A percentile compares a stretch with the other conserved stretches of the same genome.
phyloP scores from a whole-genome alignment of 2,113 vertebrate genomes.

The Ornithorhynchus anatinus region DNA sequence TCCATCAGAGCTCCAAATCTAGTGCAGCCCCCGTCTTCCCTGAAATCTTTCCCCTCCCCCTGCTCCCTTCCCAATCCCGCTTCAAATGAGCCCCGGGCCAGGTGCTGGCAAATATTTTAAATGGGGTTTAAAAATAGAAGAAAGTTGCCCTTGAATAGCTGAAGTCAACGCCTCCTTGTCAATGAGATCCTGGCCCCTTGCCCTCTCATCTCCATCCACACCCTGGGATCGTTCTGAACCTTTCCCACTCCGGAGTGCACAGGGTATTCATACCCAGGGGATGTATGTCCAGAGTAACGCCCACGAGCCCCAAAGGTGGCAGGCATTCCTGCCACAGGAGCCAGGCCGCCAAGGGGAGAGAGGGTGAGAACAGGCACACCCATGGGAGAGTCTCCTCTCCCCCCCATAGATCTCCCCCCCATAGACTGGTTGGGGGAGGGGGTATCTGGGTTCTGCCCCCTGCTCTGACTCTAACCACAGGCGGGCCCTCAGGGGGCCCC shows the following conservation, averaged over 20 bases:
- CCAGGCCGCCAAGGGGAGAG: not conserved
- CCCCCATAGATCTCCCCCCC: too few relatives aligned
- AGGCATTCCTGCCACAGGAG: fast-evolving
- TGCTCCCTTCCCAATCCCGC: too few relatives aligned
- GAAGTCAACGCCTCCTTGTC: conserved; percentile 2
- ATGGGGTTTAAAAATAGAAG: conserved; percentile 49
- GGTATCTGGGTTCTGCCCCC: not conserved
- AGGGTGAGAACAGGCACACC: too few relatives aligned
- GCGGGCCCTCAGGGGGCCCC: not conserved
- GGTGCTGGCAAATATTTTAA: conserved; percentile 46
- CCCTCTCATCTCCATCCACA: not conserved
- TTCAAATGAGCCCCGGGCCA: conserved; percentile 9
- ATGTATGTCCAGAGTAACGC: not conserved
- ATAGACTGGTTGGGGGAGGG: too few relatives aligned
- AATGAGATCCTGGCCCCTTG: not conserved
- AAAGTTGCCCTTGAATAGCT: conserved; percentile 52
- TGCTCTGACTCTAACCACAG: not conserved
- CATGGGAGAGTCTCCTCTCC: too few relatives aligned
- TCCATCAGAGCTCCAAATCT: too few relatives aligned
- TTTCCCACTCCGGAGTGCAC: not conserved
- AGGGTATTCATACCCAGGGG: not conserved
- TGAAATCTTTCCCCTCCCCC: not conserved
- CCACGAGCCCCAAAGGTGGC: not conserved
- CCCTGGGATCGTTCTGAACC: not conserved
- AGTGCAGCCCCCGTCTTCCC: too few relatives aligned